These are phyloP conservation scores for Rhopalosiphum padi DNA, from an alignment of 1,140 invertebrate genomes.

Conservation along the genomic window DNA sequence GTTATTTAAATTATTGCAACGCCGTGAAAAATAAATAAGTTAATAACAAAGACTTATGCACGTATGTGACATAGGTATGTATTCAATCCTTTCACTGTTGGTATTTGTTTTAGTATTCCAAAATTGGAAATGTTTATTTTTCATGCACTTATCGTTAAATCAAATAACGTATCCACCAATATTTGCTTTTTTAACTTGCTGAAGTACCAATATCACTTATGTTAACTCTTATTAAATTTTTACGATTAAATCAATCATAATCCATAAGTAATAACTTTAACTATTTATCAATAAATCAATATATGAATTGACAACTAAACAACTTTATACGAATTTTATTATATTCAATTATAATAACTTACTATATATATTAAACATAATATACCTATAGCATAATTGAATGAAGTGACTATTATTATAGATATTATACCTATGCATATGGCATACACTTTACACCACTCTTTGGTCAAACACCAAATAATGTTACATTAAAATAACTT, in stretches of 20 bases:
- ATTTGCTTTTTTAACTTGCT: neutral
- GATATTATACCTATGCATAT: too few species aligned
- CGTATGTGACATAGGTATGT: neutral
- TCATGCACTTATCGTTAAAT: neutral
- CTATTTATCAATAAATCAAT: neutral
- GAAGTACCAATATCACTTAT: neutral
- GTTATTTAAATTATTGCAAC: neutral
- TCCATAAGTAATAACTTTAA: neutral
- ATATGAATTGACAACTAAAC: neutral
- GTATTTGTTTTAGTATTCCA: neutral
- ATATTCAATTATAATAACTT: neutral
- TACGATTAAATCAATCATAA: too few species aligned
- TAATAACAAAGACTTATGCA: neutral
- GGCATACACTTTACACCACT: too few species aligned
- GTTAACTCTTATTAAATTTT: neutral
- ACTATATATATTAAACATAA: too few species aligned
- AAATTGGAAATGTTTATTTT: conserved; percentile 26
- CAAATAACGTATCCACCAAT: neutral
- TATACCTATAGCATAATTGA: too few species aligned
- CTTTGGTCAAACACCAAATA: too few species aligned
- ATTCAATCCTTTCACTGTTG: neutral
- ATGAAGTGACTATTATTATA: too few species aligned
- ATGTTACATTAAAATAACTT: too few species aligned
- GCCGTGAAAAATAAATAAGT: neutral
- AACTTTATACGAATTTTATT: neutral